These are phyloP conservation scores for Lepus europaeus DNA, from an alignment of 2,113 vertebrate genomes.

Conservation along the genomic window DNA sequence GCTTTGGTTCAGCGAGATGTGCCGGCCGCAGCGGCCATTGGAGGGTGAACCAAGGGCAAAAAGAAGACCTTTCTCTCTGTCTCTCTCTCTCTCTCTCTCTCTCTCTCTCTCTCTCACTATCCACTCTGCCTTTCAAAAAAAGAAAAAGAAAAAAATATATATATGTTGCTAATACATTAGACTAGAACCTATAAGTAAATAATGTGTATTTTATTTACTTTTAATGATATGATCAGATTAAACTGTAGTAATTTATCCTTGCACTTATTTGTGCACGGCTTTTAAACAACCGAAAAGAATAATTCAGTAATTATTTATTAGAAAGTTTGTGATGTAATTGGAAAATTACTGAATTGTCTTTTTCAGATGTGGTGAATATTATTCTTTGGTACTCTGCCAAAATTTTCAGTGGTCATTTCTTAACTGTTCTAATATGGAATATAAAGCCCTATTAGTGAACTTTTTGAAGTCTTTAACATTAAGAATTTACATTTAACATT, in stretches of 20 bases:
- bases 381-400: slow-evolving; percentile 18
- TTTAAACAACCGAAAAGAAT: slow-evolving; percentile 34
- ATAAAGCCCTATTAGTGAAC: neutral
- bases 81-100: too few species aligned
- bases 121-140: too few species aligned
- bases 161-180: neutral
- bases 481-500: neutral
- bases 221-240: slow-evolving; percentile 8
- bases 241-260: neutral
- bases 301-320: neutral
- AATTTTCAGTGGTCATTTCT: slow-evolving; percentile 22
- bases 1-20: too few species aligned
- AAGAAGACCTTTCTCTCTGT: too few species aligned
- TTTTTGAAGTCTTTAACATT: neutral
- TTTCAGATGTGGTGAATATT: slow-evolving; percentile 27
- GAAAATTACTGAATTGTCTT: slow-evolving; percentile 32
- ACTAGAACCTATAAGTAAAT: slow-evolving; percentile 34
- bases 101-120: too few species aligned
- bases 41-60: too few species aligned
- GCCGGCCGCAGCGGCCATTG: too few species aligned
- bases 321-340: neutral
- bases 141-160: neutral
- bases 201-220: neutral
- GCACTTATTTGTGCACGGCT: neutral
- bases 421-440: neutral